phyloP scores from a whole-genome alignment of 2,113 vertebrate genomes.

The Nestor notabilis region DNA sequence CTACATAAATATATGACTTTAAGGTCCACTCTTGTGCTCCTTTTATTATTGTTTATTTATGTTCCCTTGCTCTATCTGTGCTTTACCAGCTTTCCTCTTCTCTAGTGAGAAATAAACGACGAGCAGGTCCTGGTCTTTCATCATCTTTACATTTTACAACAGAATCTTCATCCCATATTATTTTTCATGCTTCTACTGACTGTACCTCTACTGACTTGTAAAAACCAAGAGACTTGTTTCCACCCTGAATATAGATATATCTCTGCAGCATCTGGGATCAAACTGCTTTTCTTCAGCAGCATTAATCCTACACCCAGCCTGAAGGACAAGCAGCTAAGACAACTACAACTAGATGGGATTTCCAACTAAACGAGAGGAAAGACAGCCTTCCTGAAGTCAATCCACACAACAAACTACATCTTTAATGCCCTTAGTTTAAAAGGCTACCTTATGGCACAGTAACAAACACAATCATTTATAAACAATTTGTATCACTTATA shows the following conservation, averaged over 20 bases:
- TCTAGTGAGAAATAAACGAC: constrained; percentile 6
- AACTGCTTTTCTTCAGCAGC: constrained; percentile 8
- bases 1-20: neutral
- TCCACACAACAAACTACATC: neutral
- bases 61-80: neutral
- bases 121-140: neutral
- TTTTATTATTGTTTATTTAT: neutral
- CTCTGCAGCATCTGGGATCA: neutral
- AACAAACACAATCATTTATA: neutral
- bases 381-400: neutral
- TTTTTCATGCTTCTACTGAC: constrained; percentile 13
- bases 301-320: neutral
- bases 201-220: constrained; percentile 38
- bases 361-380: constrained; percentile 13
- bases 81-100: neutral
- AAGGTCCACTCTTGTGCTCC: neutral
- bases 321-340: constrained; percentile 25
- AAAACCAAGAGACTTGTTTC: constrained; percentile 18
- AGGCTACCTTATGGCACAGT: neutral
- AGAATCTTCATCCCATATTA: constrained; percentile 10
- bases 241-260: neutral
- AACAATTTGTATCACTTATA: neutral
- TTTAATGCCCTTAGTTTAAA: neutral
- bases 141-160: constrained; percentile 17
- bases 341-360: neutral